Conservation (phyloP, 2,113 vertebrate species). For the Notarius lentiginosus region DNA sequence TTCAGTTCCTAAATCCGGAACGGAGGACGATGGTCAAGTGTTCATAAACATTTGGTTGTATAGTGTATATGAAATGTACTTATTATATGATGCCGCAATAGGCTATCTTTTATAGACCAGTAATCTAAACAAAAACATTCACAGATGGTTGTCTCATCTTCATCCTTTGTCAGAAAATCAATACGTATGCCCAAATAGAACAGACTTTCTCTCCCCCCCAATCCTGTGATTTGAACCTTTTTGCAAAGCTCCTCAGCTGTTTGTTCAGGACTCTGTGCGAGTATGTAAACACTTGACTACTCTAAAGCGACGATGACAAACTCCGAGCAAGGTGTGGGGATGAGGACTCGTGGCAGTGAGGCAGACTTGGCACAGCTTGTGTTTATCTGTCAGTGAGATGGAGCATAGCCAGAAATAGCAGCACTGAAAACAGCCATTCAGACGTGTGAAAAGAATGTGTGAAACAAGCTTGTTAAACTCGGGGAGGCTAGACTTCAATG, state of each 20-base stretch:
- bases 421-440: not conserved
- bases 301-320: constrained; percentile 48
- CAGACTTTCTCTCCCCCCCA: not conserved
- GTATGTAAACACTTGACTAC: constrained; percentile 35
- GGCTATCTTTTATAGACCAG: not conserved
- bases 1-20: not conserved
- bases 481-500: not conserved
- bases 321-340: constrained; percentile 50
- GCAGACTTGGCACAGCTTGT: constrained; percentile 45
- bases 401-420: constrained; percentile 29
- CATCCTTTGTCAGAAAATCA: constrained; percentile 9
- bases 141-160: not conserved
- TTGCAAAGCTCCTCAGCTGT: not conserved
- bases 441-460: constrained; percentile 15
- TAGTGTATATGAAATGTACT: not conserved
- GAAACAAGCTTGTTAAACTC: constrained; percentile 1
- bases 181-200: not conserved
- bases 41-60: not conserved
- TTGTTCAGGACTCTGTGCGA: constrained; percentile 3
- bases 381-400: constrained; percentile 49
- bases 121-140: not conserved
- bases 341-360: constrained; percentile 40
- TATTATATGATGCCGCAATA: not conserved
- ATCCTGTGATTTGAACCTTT: not conserved
- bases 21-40: not conserved